Evolutionary conservation across 2,797 vertebrate species (phyloP).

Genomic region (Phaenicophaeus curvirostris): DNA sequence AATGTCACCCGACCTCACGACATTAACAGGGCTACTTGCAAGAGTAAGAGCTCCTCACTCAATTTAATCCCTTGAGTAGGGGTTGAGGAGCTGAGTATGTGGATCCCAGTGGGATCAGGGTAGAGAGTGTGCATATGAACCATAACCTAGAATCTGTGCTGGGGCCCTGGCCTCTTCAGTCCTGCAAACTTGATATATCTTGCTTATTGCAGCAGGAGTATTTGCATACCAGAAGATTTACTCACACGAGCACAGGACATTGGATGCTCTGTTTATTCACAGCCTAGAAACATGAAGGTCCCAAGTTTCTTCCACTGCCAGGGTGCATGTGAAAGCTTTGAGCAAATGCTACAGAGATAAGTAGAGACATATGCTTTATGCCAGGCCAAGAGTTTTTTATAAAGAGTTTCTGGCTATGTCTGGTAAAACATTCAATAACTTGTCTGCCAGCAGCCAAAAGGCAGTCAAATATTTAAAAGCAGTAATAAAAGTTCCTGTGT

Average conservation of each 20-base stretch:
- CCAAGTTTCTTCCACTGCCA: conserved; percentile 24
- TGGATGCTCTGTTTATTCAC: conserved; percentile 35
- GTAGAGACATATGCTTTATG: conserved; percentile 53
- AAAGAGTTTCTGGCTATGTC: conserved; percentile 43
- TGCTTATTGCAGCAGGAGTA: background rate
- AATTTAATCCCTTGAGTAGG: background rate
- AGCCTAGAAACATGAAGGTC: conserved; percentile 23
- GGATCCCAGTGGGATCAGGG: background rate
- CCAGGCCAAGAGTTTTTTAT: conserved; percentile 56
- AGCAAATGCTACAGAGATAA: conserved; percentile 32
- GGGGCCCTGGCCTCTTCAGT: background rate
- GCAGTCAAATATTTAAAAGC: conserved; percentile 62
- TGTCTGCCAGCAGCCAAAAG: conserved; percentile 58
- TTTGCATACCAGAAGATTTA: conserved; percentile 19
- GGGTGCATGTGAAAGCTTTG: conserved; percentile 25
- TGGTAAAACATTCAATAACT: conserved; percentile 58
- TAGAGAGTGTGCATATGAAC: background rate
- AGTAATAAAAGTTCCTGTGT: conserved; percentile 43
- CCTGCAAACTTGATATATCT: background rate
- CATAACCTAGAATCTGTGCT: background rate
- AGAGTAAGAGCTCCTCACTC: background rate
- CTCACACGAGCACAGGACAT: background rate
- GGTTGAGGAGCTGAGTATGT: background rate
- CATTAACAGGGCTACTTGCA: background rate
- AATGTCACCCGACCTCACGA: background rate